Evolutionary conservation across 1,140 invertebrate species (phyloP).

Genomic region (Microplitis demolitor): DNA sequence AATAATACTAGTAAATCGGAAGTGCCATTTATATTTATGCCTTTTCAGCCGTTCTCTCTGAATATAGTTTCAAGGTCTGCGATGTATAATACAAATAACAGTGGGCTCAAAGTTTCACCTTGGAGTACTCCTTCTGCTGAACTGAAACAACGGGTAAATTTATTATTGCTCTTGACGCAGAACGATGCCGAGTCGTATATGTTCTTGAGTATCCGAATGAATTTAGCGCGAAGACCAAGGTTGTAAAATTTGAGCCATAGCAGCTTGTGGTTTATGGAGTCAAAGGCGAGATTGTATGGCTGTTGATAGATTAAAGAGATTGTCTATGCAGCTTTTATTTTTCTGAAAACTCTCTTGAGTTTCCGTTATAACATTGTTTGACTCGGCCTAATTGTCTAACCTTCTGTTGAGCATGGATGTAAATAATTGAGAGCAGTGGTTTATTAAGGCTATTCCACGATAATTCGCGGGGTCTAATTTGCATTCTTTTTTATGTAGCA

Average conservation of each 20-base stretch:
- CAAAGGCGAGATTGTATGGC: conserved; percentile 25
- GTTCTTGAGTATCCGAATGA: not conserved
- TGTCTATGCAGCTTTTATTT: conserved; percentile 29
- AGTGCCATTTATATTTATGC: conserved; percentile 16
- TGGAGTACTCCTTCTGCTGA: conserved; percentile 27
- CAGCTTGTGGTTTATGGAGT: conserved; percentile 18
- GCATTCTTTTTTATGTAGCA: conserved; percentile 34
- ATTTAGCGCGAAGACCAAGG: not conserved
- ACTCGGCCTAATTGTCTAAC: conserved; percentile 26
- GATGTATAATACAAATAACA: conserved; percentile 26
- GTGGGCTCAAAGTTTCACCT: conserved; percentile 23
- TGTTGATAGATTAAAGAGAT: conserved; percentile 30
- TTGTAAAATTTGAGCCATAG: conserved; percentile 2
- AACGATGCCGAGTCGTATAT: no score
- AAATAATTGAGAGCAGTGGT: conserved; percentile 33
- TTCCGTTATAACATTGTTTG: conserved; percentile 30
- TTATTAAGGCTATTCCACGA: conserved; percentile 33
- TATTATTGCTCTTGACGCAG: no score
- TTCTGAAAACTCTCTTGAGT: conserved; percentile 33
- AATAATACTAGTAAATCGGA: conserved; percentile 25
- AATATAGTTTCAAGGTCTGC: conserved; percentile 29
- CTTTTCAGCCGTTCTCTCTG: conserved; percentile 7
- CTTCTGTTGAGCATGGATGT: conserved; percentile 25
- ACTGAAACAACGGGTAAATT: no score
- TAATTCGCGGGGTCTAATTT: conserved; percentile 32